phyloP scores from a whole-genome alignment of 2,113 vertebrate genomes.

The Rhinopomastus cyanomelas region DNA sequence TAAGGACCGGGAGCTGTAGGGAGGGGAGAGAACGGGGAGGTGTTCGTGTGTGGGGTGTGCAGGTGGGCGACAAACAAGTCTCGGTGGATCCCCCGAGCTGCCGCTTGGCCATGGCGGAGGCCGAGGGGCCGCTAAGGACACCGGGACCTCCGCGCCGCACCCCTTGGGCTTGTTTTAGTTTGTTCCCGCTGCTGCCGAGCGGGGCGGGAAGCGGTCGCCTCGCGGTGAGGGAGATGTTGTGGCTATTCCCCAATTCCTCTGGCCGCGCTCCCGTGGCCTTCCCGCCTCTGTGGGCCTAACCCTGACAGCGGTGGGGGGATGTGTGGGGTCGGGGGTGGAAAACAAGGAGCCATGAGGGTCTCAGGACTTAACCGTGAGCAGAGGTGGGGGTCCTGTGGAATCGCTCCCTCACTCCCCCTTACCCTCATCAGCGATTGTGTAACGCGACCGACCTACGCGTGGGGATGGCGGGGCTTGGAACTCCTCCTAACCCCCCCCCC shows the following conservation, averaged over 20 bases:
- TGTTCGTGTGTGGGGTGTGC: background rate
- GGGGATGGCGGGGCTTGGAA: background rate
- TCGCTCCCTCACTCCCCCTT: background rate
- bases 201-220: background rate
- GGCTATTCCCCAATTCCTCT: background rate
- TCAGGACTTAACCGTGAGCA: background rate
- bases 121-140: background rate
- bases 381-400: background rate
- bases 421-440: background rate
- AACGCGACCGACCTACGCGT: background rate
- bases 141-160: background rate
- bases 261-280: background rate
- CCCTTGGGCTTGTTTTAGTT: background rate
- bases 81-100: background rate
- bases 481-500: no score
- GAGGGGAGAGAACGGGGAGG: background rate
- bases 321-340: background rate
- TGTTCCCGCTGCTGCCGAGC: background rate
- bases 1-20: background rate
- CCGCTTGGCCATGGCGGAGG: slow-evolving; percentile 5
- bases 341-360: background rate
- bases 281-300: background rate
- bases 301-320: background rate
- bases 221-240: no score
- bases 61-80: background rate